Base-by-base conservation (phyloP, 2,888 invertebrate species). In the Sphinx pinastri region DNA sequence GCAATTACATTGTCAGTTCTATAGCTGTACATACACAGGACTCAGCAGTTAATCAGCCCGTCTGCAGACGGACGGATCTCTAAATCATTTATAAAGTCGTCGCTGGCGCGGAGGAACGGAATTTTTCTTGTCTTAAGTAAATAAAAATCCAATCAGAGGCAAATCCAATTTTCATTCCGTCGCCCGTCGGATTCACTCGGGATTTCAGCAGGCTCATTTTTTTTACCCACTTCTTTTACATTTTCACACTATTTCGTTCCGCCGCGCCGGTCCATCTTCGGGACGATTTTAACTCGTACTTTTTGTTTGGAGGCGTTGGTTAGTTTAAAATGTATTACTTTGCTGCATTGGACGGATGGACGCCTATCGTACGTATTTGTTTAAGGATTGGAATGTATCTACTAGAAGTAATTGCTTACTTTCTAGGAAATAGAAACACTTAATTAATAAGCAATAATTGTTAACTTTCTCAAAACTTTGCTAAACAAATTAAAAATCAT, bases 71-170 rank as follows among this genome's bases (percentile, higher is more conserved):
- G 69, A 71, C 72, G 75, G 71, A 79, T 81, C 81, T 80, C 85
- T 87, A 91, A 92, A 91, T 88, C 92, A 93, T 93, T 93, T 92
- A 92, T 92, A 91, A 92, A 88, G 87, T 87, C 87, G 88, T 85
- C 77, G 78, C 74, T 75, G 77, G 78, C 75, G 75, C 73, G 78
- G 77, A 75, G 78, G 78, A 76, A 77, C 85, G 82, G 86, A 92
- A 91, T 92, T 93, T 92, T 93, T 93, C 93, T 94, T 93, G 93
- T 93, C 93, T 93, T 94, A 93, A 93, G 93, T 93, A 93, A 94
- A 94, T 94, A 94, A 93, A 93, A 93, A 92, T 93, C 93, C 93
- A 94, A 94, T 94, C 93, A 93, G 91, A 84, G 82, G 87, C 87
- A 92, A 93, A 94, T 93, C 90, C 93, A 93, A 94, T 93, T 94